Base-by-base conservation (phyloP, 2,888 invertebrate species). In the Synanthedon tipuliformis region DNA sequence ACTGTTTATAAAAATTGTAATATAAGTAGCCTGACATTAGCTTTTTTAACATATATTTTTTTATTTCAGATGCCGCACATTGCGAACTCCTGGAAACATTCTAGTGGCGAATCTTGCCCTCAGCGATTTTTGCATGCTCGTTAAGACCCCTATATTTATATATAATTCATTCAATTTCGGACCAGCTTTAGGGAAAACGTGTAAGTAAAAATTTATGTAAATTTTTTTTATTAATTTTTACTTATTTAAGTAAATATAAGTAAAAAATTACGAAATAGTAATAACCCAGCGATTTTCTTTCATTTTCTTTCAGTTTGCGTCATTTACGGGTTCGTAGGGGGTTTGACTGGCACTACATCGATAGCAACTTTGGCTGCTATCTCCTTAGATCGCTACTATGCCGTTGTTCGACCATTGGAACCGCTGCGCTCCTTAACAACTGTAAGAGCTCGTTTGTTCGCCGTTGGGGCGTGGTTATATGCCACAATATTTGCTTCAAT, bases 311-410 rank as follows among this genome's bases (percentile, higher is more conserved):
- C 76, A 94, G 94, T 92, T 53, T 95, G 95, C 70, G 89, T 92
- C 55, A 71, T 94, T 13, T 95, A 95, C 69, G 95, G 94, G 41
- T 93, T 95, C 66, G 58, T 94, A 23, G 95, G 95, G 0, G 95
- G 95, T 2, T 75, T 95, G 51, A 93, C 93, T 16, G 95, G 95
- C 50, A 92, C 93, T 10, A 92, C 92, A 52, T 94, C 95, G 8
- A 96, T 95, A 61, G 92, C 92, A 61, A 94, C 94, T 0, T 83
- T 95, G 55, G 91, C 94, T 2, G 92, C 93, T 48, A 95, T 95
- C 58, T 92, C 95, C 0, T 69, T 94, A 57, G 95, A 95, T 78
- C 90, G 95, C 23, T 95, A 94, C 78, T 91, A 91, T 83, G 95
- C 94, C 13, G 94, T 95, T 52, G 93, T 93, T 12, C 91, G 92